Evolutionary conservation across 2,113 vertebrate species (phyloP).

Genomic region (Mus spicilegus): DNA sequence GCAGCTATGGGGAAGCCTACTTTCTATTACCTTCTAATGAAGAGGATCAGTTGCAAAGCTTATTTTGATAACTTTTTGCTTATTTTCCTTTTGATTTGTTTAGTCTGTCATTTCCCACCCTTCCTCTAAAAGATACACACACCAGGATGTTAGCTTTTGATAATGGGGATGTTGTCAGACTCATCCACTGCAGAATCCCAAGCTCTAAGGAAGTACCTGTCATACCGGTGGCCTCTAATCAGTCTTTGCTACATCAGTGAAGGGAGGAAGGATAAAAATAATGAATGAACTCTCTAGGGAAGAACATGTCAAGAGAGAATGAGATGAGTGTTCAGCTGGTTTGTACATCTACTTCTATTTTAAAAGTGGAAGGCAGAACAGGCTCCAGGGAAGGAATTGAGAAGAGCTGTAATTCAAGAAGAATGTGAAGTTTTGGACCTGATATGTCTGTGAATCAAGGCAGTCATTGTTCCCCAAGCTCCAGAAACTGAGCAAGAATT

Average conservation of each 20-base stretch:
- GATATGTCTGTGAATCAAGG: not conserved
- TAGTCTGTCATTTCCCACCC: not conserved
- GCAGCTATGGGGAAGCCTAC: not conserved
- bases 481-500: not conserved
- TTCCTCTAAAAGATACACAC: not conserved
- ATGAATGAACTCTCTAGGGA: constrained; percentile 34
- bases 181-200: constrained; percentile 14
- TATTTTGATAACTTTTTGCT: constrained; percentile 26
- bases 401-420: not conserved
- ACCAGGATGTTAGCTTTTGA: not conserved
- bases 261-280: constrained; percentile 57
- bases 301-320: constrained; percentile 41
- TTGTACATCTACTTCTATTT: constrained; percentile 46
- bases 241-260: constrained; percentile 14
- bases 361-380: not conserved
- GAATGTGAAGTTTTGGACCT: constrained; percentile 9
- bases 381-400: not conserved
- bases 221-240: not conserved
- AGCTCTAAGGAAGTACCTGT: not conserved
- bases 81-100: constrained; percentile 40
- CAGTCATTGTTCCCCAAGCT: not conserved
- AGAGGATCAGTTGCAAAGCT: constrained; percentile 5
- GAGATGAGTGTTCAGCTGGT: not conserved
- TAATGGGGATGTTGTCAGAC: not conserved
- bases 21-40: not conserved